Evolutionary conservation across 2,113 vertebrate genomes (phyloP), one percentile per base, ranked within the genome.

Genomic region (Coptodon bakossiorum): DNA sequence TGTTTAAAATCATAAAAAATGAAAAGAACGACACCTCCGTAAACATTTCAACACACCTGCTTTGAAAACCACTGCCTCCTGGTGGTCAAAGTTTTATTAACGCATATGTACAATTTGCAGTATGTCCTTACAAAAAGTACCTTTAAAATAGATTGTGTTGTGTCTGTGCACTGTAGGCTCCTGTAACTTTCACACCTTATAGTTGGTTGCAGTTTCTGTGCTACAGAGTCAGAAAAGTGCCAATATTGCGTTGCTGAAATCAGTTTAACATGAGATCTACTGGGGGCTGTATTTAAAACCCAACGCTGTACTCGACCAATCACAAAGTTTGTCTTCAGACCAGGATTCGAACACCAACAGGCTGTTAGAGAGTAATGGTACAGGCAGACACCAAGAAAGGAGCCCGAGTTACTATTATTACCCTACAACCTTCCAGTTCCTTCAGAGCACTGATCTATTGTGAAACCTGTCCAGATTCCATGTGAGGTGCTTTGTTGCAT

Each of bases 401-500:
- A 76, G 34, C 34, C 2, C 3, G 4, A 56, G 52, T 80, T 56
- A 56, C 22, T 11, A 45, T 78, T 31, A 7, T 12, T 78, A 50
- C 71, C 2, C 43, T 50, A 12, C 73, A 0, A n/a, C 45, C 73
- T 78, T 34, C 73, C 45, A 52, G 73, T 52, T 78, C 73, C 73
- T 78, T 50, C 81, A 66, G 59, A 66, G 76, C 84, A 56, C 73
- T 78, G 81, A 40, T 57, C 43, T 76, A 7, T 81, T 57, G 29
- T 73, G 19, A 83, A 81, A 66, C 84, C 83, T 80, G 57, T 89
- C 91, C 78, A 80, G 85, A 84, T 24, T 89, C 82, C 24, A 48
- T 87, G 90, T 91, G 90, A 92, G 91, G 80, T 89, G 81, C 84
- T 92, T 80, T 86, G 87, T 91, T 86, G 96, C 97, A 97, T 97